phyloP scores from a whole-genome alignment of 2,888 invertebrate species.

The Entomobrya multifasciata region DNA sequence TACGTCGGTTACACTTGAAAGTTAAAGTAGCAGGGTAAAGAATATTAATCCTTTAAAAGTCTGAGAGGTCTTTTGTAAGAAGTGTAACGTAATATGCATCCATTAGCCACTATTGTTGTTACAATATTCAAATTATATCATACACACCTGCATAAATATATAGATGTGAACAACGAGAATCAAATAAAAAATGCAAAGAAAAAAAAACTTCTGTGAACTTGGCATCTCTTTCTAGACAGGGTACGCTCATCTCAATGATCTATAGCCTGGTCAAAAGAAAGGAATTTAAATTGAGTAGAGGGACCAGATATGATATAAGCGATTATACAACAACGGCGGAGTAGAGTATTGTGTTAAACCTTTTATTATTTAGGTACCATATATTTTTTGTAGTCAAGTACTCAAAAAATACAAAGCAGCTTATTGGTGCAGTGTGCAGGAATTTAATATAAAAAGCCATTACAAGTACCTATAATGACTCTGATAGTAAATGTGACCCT shows the following conservation, averaged over 20 bases:
- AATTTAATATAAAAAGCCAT: too few species aligned
- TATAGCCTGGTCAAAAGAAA: slow-evolving; percentile 47
- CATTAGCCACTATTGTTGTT: slow-evolving; percentile 42
- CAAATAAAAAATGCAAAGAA: slow-evolving; percentile 4
- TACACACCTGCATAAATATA: background rate
- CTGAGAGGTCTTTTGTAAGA: background rate
- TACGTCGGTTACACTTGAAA: too few species aligned
- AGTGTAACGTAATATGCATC: background rate
- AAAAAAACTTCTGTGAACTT: slow-evolving; percentile 31
- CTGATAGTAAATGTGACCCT: too few species aligned
- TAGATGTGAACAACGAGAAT: background rate
- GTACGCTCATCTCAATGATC: slow-evolving; percentile 52
- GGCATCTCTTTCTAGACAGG: slow-evolving; percentile 46
- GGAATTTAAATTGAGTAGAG: slow-evolving; percentile 60
- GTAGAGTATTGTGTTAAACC: background rate
- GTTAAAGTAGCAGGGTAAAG: too few species aligned
- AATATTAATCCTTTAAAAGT: too few species aligned
- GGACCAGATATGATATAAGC: slow-evolving; percentile 31
- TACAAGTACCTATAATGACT: too few species aligned
- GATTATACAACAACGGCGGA: slow-evolving; percentile 19
- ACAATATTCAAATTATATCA: background rate
- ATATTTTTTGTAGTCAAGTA: too few species aligned
- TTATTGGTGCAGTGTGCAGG: too few species aligned
- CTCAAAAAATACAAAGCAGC: too few species aligned
- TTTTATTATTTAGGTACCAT: too few species aligned